Evolutionary conservation across 2,113 vertebrate genomes (phyloP).

Genomic region (Carollia perspicillata): DNA sequence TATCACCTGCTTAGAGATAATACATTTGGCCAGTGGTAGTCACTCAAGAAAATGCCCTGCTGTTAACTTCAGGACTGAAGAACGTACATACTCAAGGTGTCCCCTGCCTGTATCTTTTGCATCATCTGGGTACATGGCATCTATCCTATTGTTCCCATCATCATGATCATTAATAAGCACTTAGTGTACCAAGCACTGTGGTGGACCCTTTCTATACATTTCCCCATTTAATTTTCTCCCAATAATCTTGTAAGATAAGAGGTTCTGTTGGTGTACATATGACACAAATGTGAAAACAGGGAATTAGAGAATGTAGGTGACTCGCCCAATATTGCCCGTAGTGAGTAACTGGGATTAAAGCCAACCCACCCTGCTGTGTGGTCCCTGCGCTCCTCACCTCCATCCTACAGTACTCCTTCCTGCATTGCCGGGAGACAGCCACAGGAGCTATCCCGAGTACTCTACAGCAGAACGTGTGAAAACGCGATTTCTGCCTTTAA

Average conservation of each 20-base stretch:
- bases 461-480: not conserved
- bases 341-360: not conserved
- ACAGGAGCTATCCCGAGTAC: not conserved
- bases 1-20: not conserved
- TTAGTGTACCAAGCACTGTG: not conserved
- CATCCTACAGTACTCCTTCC: fast-evolving
- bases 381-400: not conserved
- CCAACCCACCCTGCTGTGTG: not conserved
- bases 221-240: not conserved
- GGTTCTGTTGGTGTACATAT: not conserved
- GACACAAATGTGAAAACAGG: not conserved
- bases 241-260: not conserved
- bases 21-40: not conserved
- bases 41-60: not conserved
- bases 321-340: not conserved
- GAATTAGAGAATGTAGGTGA: not conserved
- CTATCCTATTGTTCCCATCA: not conserved
- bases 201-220: not conserved
- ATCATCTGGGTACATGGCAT: not conserved
- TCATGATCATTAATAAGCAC: not conserved
- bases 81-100: not conserved
- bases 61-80: not conserved
- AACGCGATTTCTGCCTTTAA: not conserved
- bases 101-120: not conserved
- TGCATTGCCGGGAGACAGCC: not conserved